Base-by-base conservation (phyloP, 2,888 invertebrate genomes). In the Sminthurinus aureus region DNA sequence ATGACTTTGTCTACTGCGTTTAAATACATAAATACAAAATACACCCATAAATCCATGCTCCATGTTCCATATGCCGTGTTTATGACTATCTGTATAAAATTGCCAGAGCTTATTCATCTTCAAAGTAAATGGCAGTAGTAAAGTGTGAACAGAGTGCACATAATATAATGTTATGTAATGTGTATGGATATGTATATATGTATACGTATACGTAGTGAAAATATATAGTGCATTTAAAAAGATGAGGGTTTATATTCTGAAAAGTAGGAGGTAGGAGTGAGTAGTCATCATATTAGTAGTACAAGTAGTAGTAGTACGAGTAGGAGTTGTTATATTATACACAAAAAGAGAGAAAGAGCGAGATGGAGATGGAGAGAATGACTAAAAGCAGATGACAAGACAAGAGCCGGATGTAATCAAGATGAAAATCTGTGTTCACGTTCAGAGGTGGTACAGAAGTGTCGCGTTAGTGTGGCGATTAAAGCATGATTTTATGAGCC, bases 381-480 rank as follows among this genome's bases (percentile, higher is more conserved):
- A 51, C 51, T 75, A 50, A 67, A 51, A 66, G 78, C 67, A 84
- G 76, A 84, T 83, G 80, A 77, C 79, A 83, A 84, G 79, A 67
- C 38, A 38, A 38, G 38, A 66, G 50, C 74, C 73, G 81, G 84
- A 79, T 84, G 84, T 82, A 82, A 84, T 82, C 84, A 84, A 82
- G 82, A 82, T 84, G 82, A 73, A 84, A 82, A 84, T 84, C 81
- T 82, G 84, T 82, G 78, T 84, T 81, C 81, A 81, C 84, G 81
- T 84, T 81, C 26, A 13, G 81, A 84, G 84, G 79, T 79, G 24
- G 38, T 4, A 38, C 58, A 71, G 79, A 82, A 82, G 84, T 84
- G 84, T 82, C 84, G 79, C 82, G 82, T 84, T 80, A 84, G 84
- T 80, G 84, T 80, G 79, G 80, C 82, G 84, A 84, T 84, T 84